phyloP scores from a whole-genome alignment of 2,113 vertebrate genomes.

The Cairina moschata region DNA sequence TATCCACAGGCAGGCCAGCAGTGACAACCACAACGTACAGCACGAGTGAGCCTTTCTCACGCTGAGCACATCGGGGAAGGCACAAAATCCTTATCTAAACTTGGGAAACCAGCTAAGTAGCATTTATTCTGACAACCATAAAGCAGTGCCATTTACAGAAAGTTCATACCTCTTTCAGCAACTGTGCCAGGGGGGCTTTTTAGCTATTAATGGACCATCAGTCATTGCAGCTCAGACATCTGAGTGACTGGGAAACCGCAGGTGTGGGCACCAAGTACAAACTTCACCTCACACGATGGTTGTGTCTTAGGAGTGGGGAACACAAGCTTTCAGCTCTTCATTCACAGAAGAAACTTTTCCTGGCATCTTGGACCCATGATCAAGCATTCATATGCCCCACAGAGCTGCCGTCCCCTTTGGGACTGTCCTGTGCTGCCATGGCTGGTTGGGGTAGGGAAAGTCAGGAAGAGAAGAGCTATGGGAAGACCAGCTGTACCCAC shows the following conservation, averaged over 20 bases:
- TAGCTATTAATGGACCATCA: background rate
- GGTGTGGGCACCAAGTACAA: background rate
- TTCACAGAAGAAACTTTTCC: background rate
- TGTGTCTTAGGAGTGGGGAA: background rate
- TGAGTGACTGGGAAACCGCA: background rate
- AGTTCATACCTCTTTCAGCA: background rate
- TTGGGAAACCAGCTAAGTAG: background rate
- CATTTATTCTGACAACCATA: slow-evolving; percentile 8
- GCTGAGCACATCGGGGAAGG: background rate
- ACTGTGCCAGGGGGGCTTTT: background rate
- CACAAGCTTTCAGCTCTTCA: background rate
- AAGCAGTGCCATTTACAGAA: slow-evolving; percentile 17
- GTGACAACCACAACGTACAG: background rate
- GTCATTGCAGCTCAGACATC: background rate
- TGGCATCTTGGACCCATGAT: background rate
- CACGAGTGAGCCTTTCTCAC: background rate
- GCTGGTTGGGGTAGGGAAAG: background rate
- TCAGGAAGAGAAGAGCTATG: background rate
- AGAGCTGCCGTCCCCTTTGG: background rate
- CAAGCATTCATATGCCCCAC: background rate
- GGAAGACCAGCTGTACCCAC: background rate
- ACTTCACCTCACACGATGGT: background rate
- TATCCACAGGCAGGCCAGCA: background rate
- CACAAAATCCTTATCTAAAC: background rate
- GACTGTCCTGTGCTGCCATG: background rate